Percentiles rank a stretch among this genome's conserved stretches.
Conservation (phyloP, 2,888 invertebrate species). For the Rhimphoctona megacephalus region DNA sequence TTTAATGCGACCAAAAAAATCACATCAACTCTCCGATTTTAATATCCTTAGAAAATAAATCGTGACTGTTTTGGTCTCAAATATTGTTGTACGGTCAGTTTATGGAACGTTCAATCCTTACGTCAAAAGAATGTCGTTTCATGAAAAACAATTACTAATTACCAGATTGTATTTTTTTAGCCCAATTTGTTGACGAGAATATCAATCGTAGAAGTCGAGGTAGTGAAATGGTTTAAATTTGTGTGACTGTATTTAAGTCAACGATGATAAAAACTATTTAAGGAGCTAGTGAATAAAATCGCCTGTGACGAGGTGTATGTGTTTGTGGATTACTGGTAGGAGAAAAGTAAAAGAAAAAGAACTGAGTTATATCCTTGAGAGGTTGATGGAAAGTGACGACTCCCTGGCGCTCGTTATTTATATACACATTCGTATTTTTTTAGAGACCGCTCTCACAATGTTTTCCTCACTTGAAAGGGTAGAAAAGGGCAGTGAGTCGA, state of each 20-base stretch:
- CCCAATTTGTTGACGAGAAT: neutral
- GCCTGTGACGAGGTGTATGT: neutral
- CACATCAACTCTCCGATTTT: neutral
- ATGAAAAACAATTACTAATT: neutral
- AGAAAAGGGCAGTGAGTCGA: slow-evolving; percentile 49
- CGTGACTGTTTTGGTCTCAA: neutral
- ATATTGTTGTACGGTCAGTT: neutral
- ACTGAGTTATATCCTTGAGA: slow-evolving; percentile 51
- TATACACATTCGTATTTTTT: slow-evolving; percentile 13
- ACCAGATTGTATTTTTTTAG: neutral
- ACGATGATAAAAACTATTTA: neutral
- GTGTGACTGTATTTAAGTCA: neutral
- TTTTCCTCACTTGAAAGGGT: slow-evolving; percentile 55
- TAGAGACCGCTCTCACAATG: slow-evolving; percentile 11
- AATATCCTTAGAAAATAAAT: neutral
- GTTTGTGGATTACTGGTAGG: neutral
- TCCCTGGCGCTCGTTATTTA: slow-evolving; percentile 6
- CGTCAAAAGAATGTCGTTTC: neutral
- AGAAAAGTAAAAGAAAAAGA: slow-evolving; percentile 41
- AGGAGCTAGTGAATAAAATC: neutral
- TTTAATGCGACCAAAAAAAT: slow-evolving; percentile 24
- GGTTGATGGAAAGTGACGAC: slow-evolving; percentile 46
- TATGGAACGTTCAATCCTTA: neutral
- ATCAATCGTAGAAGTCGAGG: neutral
- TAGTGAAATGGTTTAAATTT: neutral